Conservation (phyloP, 2,113 vertebrate genomes). For the Chlorodrepanis virens region DNA sequence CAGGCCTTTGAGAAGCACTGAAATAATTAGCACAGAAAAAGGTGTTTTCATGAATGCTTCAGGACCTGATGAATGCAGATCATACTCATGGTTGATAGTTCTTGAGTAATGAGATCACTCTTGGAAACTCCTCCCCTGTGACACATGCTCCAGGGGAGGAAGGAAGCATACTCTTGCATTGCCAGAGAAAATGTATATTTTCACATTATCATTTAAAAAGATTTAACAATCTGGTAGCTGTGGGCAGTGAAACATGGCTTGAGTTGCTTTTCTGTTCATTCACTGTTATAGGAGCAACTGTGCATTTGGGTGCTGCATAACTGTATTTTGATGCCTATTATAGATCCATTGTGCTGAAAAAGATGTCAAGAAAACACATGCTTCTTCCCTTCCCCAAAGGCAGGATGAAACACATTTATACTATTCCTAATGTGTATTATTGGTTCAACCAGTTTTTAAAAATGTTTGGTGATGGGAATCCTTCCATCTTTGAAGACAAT, state of each 20-base stretch:
- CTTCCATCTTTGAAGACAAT: background rate
- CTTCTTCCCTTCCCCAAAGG: background rate
- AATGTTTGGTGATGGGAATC: background rate
- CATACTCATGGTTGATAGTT: background rate
- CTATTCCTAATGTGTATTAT: background rate
- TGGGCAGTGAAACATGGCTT: background rate
- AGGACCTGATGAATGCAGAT: background rate
- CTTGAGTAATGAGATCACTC: background rate
- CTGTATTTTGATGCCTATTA: background rate
- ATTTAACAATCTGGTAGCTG: background rate
- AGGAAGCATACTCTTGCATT: background rate
- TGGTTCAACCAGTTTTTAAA: background rate
- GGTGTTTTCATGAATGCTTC: background rate
- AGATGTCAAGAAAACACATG: background rate
- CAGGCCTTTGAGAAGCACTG: background rate
- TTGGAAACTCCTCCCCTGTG: background rate
- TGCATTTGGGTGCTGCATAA: background rate
- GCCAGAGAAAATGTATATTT: background rate
- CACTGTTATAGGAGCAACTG: background rate
- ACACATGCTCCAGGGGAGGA: accelerated
- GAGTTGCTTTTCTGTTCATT: background rate
- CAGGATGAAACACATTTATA: background rate
- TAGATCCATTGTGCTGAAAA: background rate
- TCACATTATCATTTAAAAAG: background rate
- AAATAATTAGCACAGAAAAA: background rate